These are phyloP conservation scores for Halcyon chelicuti DNA, from an alignment of 2,797 vertebrate species.

Conservation along the genomic window DNA sequence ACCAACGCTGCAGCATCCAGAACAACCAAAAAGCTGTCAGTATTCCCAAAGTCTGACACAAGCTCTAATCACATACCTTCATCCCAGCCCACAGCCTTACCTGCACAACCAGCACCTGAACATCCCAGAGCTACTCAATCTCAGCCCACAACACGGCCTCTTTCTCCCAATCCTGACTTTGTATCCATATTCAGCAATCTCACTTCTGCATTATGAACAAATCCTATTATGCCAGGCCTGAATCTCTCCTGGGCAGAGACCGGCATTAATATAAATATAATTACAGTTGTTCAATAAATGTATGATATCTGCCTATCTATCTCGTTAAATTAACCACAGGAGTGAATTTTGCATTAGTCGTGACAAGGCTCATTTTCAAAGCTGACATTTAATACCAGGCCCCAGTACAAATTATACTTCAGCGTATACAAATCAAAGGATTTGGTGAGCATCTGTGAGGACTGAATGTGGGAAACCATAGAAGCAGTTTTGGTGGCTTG, in stretches of 20 bases:
- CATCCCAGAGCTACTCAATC: neutral
- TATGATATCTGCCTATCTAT: neutral
- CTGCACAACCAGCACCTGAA: neutral
- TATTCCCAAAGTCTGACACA: neutral
- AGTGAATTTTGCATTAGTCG: slow-evolving; percentile 35
- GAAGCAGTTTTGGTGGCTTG: neutral
- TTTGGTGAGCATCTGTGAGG: neutral
- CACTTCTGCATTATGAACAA: neutral
- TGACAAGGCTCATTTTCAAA: slow-evolving; percentile 42
- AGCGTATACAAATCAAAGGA: neutral
- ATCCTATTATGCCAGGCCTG: neutral
- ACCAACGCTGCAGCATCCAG: neutral
- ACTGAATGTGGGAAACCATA: neutral
- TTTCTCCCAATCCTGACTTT: neutral
- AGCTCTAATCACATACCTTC: neutral
- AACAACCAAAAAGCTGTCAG: neutral
- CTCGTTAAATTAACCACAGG: slow-evolving; percentile 23
- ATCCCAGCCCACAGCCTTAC: neutral
- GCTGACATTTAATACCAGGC: slow-evolving; percentile 20
- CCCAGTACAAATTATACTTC: neutral
- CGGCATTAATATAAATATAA: slow-evolving; percentile 36
- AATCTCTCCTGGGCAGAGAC: slow-evolving; percentile 17
- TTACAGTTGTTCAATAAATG: slow-evolving; percentile 41
- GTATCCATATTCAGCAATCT: neutral
- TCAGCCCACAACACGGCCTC: neutral